These are phyloP conservation scores for Orchesella cincta DNA, from an alignment of 1,140 invertebrate species.

Conservation along the genomic window DNA sequence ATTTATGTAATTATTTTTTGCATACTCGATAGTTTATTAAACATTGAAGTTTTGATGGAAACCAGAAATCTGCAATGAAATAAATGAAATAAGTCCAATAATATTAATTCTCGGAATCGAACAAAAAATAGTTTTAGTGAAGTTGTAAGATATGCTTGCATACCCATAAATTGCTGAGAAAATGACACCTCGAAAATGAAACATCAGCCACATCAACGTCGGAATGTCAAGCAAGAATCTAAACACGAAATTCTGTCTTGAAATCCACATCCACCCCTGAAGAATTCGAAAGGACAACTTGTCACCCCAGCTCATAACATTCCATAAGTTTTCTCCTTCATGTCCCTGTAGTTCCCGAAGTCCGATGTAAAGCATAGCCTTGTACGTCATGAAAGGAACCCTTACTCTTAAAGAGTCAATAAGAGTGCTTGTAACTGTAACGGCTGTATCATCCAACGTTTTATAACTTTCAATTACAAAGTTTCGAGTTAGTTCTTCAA, in stretches of 20 bases:
- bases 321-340: conserved; percentile 28
- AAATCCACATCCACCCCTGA: neutral
- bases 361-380: conserved; percentile 18
- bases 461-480: conserved; percentile 40
- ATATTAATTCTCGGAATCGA: no score
- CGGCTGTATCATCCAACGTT: conserved; percentile 28
- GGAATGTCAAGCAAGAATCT: no score
- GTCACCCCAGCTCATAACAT: conserved; percentile 25
- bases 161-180: no score
- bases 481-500: conserved; percentile 28
- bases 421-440: conserved; percentile 29
- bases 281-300: neutral
- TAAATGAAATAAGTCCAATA: no score
- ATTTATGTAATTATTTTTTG: no score
- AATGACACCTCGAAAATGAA: no score
- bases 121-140: no score
- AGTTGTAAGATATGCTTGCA: no score
- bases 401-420: neutral
- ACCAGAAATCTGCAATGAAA: no score
- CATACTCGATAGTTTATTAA: no score
- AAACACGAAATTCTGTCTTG: neutral
- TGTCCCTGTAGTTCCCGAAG: neutral
- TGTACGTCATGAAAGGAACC: conserved; percentile 17
- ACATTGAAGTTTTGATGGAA: no score
- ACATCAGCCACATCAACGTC: no score